Evolutionary conservation across 2,888 invertebrate species (phyloP), one percentile per base, ranked within the genome.

Genomic region (Baronia brevicornis): DNA sequence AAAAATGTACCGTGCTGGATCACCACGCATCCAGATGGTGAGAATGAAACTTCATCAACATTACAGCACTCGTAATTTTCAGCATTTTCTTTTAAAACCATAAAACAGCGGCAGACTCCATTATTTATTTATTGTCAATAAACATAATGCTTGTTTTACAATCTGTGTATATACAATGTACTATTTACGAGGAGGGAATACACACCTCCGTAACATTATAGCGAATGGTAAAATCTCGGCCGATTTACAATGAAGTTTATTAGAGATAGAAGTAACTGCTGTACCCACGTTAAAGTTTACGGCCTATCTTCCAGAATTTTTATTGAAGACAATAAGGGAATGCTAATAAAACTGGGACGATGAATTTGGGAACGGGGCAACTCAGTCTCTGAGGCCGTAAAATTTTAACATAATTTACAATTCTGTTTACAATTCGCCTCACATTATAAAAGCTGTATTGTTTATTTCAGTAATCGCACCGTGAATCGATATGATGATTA

Each of bases 281-380:
- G n/a, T n/a, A n/a, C 11, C 8, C 22, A 49, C 60, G 62, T 69
- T 62, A 62, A 65, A 65, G 60, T 74, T 77, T 77, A 75, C 63
- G 52, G 61, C 50, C 58, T 51, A 65, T 71, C 63, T 66, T 60
- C 63, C 62, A 61, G 61, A 68, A 64, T 71, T 74, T 77, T 77
- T 75, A 79, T 75, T 69, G 68, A 43, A 70, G 67, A 77, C 75
- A 77, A 77, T 79, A 78, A 73, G 68, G 67, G 59, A 51, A 46
- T 54, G 41, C 58, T 69, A 68, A 70, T 75, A 77, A 74, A 77
- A 66, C 39, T 45, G 43, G 49, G 9, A 11, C 34, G 38, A 31
- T 33, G 38, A 42, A 42, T 36, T 31, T 9, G 30, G n/a, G 23
- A 36, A 27, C 36, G 17, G 33, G 26, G 30, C 26, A 24, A 28